Evolutionary conservation across 2,113 vertebrate species (phyloP), one percentile per base, ranked within the genome.

Genomic region (Psephotus haematonotus): DNA sequence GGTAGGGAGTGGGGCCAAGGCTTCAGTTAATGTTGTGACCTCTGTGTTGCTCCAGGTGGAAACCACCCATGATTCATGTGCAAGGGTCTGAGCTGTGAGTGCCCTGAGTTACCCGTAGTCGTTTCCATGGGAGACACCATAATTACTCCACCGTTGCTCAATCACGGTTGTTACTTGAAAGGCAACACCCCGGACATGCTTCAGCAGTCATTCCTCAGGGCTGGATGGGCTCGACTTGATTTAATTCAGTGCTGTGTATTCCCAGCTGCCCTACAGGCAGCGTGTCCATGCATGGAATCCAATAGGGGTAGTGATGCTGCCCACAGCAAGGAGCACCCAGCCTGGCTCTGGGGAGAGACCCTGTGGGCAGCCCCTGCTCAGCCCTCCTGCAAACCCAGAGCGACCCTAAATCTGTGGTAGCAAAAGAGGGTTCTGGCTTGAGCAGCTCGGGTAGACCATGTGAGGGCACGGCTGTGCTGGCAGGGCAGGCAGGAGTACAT

Each of bases 11-110:
- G 17, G 18, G 17, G 13, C 11, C 43, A 39, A 52, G 37, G 44
- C 28, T 83, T 1, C 29, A 71, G 76, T 0, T 69, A 59, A 16
- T 0, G 0, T 4, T 64, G 33, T 86, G 70, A 77, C 0, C 0
- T 20, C 44, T 2, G 1, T 41, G 71, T 35, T 50, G 72, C 27
- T 80, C 37, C 37, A 37, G 14, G 35, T 67, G 76, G 49, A 77
- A 88, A 31, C 15, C 20, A 77, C 10, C 6, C 19, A 2, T 2
- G 3, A 13, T 25, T 28, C 16, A 12, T 6, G 7, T 35, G 46
- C 35, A 57, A 74, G 37, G 63, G 22, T 46, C 79, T 86, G 82
- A 65, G 63, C 68, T 59, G 50, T 41, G 60, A 31, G 31, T 53
- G 71, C 67, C 53, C 49, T 27, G 31, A 83, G 33, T 39, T 53